These are phyloP conservation scores for Nomia melanderi DNA, from an alignment of 1,140 invertebrate species.

Conservation along the genomic window DNA sequence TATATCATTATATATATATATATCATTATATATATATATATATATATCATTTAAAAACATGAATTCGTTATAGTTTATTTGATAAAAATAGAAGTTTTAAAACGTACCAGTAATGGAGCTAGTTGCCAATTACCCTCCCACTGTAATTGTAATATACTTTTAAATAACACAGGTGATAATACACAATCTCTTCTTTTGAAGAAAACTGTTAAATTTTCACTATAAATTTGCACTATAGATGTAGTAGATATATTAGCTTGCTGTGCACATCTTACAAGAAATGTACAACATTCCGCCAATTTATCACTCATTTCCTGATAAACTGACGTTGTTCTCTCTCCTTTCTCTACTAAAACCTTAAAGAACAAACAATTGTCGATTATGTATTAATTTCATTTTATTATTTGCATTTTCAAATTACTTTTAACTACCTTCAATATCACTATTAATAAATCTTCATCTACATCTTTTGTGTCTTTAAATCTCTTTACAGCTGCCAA, in stretches of 20 bases:
- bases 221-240: slow-evolving; percentile 80
- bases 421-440: slow-evolving; percentile 69
- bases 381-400: slow-evolving; percentile 4
- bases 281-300: slow-evolving; percentile 84
- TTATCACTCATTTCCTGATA: slow-evolving; percentile 86
- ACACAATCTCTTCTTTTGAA: slow-evolving; percentile 84
- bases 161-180: slow-evolving; percentile 85
- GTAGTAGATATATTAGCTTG: slow-evolving; percentile 71
- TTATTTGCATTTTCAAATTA: slow-evolving; percentile 25
- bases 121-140: slow-evolving; percentile 85
- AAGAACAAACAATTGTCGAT: slow-evolving; percentile 69
- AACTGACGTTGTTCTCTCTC: slow-evolving; percentile 83
- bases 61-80: not conserved
- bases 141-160: slow-evolving; percentile 82
- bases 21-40: too few relatives aligned
- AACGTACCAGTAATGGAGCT: slow-evolving; percentile 77
- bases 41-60: not conserved
- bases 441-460: slow-evolving; percentile 82
- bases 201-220: slow-evolving; percentile 81
- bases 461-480: slow-evolving; percentile 81
- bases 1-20: too few relatives aligned
- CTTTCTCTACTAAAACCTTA: slow-evolving; percentile 84
- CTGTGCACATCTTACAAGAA: slow-evolving; percentile 84
- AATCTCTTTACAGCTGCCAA: slow-evolving; percentile 84
- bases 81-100: not conserved